Base-by-base conservation (phyloP, 2,888 invertebrate genomes). In the Sthenelais limicola region DNA sequence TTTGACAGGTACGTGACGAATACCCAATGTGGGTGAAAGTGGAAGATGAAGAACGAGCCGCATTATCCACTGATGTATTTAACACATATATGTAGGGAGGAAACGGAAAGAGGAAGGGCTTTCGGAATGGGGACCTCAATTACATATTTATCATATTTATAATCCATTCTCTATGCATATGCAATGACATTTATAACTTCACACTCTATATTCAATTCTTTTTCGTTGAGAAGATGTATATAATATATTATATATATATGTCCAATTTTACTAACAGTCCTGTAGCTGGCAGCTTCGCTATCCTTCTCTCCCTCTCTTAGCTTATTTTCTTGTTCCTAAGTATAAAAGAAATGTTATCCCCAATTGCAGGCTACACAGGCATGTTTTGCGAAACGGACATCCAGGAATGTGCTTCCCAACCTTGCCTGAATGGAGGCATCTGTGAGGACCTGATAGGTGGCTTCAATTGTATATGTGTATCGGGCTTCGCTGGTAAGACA, bases 371-470 rank as follows among this genome's bases (percentile, higher is more conserved):
- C 24, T 74, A 43, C 49, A 70, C 70, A 15, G 76, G 74, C 43
- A 15, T 18, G 21, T 3, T 38, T n/a, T 80, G 82, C 62, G 78
- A 81, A 51, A 67, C 72, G 15, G 78, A 80, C 18, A 73, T 79
- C 5, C 47, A 81, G 38, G 79, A 81, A 52, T 84, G 84, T 69
- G 54, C 48, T 0, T 74, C 78, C 18, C 24, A 70, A 3, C 81
- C 80, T 1, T 82, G 82, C 74, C n/a, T 51, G 26, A 96, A 96
- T 70, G 79, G 78, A 3, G 82, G 77, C 12, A 80, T 80, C 0
- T 97, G 97, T 82, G 87, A 95, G 79, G 96, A 97, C 84, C 32
- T 51, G 26, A 33, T 58, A 7, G 73, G 76, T n/a, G 72, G 56
- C 21, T 82, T 77, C 51, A 67, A n/a, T 21, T 83, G 82, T 73